These are phyloP conservation scores for Columba janthina DNA, from an alignment of 2,113 vertebrate genomes.

Conservation along the genomic window DNA sequence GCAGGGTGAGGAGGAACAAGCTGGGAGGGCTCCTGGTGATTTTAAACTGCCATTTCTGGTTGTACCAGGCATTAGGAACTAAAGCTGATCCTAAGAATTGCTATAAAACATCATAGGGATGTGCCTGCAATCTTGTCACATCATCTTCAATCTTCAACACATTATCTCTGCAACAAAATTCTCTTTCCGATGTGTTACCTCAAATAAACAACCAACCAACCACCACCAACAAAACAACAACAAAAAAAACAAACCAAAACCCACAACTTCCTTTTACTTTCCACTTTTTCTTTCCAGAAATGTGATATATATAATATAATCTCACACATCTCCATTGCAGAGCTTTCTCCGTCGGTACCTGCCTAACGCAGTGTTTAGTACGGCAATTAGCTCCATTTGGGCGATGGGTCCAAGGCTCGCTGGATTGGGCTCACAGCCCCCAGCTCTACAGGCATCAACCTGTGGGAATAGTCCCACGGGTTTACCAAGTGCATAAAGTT, in stretches of 20 bases:
- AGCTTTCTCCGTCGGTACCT: neutral
- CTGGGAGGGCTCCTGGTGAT: neutral
- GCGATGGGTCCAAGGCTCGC: neutral
- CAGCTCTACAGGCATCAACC: neutral
- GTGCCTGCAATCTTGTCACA: no score
- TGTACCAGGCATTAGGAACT: neutral
- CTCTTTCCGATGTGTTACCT: neutral
- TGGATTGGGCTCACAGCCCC: neutral
- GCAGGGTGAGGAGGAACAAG: neutral
- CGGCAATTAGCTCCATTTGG: fast-evolving
- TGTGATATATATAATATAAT: no score
- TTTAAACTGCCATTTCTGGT: neutral
- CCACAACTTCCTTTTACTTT: no score
- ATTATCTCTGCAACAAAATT: neutral
- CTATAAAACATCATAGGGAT: neutral
- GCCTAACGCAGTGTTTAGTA: neutral
- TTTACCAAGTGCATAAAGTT: neutral
- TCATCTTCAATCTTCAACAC: neutral
- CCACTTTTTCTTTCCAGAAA: neutral
- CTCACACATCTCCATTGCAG: fast-evolving
- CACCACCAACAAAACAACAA: neutral
- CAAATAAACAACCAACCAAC: no score
- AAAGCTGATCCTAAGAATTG: neutral
- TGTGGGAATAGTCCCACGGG: fast-evolving
- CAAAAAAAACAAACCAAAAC: neutral